phyloP scores from a whole-genome alignment of 2,888 invertebrate genomes.

The Parapristionchus giblindavisi region DNA sequence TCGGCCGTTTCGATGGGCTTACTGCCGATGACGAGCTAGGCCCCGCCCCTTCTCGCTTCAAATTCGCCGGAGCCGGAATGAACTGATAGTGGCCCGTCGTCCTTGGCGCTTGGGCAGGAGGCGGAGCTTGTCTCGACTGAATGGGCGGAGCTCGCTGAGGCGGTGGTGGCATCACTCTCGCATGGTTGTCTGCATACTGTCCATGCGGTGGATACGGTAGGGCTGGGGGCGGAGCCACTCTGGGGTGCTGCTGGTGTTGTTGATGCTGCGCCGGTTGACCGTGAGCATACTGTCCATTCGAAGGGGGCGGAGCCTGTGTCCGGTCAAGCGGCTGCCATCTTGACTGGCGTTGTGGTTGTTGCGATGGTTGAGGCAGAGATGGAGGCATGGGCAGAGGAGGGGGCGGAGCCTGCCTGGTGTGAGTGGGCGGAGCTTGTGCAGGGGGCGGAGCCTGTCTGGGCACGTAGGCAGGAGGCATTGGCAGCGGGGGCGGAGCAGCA shows the following conservation, averaged over 20 bases:
- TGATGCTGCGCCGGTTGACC: background rate
- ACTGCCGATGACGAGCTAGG: too few species aligned
- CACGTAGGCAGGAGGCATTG: background rate
- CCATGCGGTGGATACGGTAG: background rate
- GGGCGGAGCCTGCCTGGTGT: background rate
- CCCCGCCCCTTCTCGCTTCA: too few species aligned
- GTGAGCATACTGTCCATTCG: background rate
- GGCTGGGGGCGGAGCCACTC: background rate
- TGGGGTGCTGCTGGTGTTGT: background rate
- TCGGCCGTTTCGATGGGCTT: too few species aligned
- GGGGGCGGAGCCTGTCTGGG: background rate
- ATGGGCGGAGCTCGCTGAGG: background rate
- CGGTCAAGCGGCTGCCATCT: background rate
- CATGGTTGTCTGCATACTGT: background rate
- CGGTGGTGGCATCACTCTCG: background rate
- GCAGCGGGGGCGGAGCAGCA: background rate
- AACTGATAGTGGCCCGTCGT: background rate
- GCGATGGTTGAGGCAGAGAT: background rate
- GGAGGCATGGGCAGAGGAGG: constrained; percentile 16
- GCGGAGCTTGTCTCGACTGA: too few species aligned
- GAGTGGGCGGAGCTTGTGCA: too few species aligned
- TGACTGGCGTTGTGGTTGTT: constrained; percentile 4
- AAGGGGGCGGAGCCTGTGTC: background rate
- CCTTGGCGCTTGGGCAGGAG: background rate
- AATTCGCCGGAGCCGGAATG: too few species aligned